Conservation (phyloP, 2,797 vertebrate genomes). For the Poeciliopsis paucimaculata region DNA sequence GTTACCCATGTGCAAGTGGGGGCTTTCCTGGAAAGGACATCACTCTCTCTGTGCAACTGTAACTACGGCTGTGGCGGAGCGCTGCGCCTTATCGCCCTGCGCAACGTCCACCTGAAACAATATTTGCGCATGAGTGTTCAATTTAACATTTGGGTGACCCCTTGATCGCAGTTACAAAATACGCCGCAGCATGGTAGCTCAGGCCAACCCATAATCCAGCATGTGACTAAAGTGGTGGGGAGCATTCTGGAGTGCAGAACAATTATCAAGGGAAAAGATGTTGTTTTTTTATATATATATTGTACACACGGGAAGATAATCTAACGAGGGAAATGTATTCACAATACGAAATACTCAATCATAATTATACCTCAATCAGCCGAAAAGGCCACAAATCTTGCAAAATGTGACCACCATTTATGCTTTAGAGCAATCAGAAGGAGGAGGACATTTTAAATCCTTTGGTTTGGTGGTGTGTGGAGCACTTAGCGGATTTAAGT, state of each 20-base stretch:
- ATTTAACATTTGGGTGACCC: conserved; percentile 87
- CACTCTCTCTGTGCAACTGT: conserved; percentile 79
- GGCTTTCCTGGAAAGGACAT: conserved; percentile 85
- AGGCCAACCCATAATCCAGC: conserved; percentile 79
- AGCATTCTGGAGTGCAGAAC: conserved; percentile 63
- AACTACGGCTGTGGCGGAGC: conserved; percentile 65
- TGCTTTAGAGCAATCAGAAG: conserved; percentile 35
- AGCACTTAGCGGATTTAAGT: conserved; percentile 56
- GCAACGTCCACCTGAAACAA: conserved; percentile 86
- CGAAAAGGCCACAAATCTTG: conserved; percentile 51
- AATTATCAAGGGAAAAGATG: conserved; percentile 53
- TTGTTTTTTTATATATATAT: conserved; percentile 29
- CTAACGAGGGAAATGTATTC: conserved; percentile 65
- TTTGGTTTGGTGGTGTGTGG: conserved; percentile 61
- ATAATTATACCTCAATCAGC: conserved; percentile 64
- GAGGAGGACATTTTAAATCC: conserved; percentile 52
- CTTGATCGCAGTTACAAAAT: conserved; percentile 82
- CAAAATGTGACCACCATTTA: conserved; percentile 49
- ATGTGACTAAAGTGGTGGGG: conserved; percentile 77
- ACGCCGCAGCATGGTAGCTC: conserved; percentile 79
- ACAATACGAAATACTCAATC: conserved; percentile 65
- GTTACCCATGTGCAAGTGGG: conserved; percentile 77
- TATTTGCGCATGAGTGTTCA: conserved; percentile 86
- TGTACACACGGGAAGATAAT: conserved; percentile 51
- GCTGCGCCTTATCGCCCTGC: conserved; percentile 81